Base-by-base conservation (phyloP, 2,113 vertebrate species). In the Terrapene triunguis region DNA sequence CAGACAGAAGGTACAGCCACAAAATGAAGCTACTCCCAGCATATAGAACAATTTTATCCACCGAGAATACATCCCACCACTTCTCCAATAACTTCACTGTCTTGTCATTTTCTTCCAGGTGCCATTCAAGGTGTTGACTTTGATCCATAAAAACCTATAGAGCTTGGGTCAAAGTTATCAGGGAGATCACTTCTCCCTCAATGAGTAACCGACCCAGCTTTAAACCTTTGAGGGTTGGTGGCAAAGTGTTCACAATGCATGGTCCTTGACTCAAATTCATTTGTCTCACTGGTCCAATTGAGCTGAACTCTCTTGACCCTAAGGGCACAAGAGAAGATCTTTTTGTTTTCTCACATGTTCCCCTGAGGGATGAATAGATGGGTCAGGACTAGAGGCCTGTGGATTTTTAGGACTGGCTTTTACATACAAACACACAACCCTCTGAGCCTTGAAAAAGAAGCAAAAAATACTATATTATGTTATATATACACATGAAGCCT, bases 401-500 rank as follows among this genome's bases (percentile, higher is more conserved):
- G 27, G 89, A 62, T 90, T 3, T 78, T 80, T 27, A 89, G 17
- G 8, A 55, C 22, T 14, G 38, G 62, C 1, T 2, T 22, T 16
- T 5, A 19, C 44, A 65, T 24, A 89, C 27, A 82, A 32, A 82
- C 8, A 72, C 17, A 22, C 38, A 74, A 25, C 2, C 74, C 44
- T 25, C 13, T 2, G 79, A 72, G n/a, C 38, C 38, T 44, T 76
- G 42, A 42, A 76, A 44, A 76, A 27, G 22, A 12, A 44, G 42
- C 4, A 25, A 29, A 59, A 62, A 62, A 62, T 29, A 62, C 27
- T 11, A 5, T 62, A 32, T 59, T 78, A 84, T 84, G 2, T 4
- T 62, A 82, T 22, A 78, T 55, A 55, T 0, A 0, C 3, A 65
- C 3, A 65, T 32, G 38, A 88, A 82, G 53, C 10, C 14, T 82